A percentile compares a stretch with the other conserved stretches of the same genome.
These are phyloP conservation scores for Trinectes maculatus DNA, from an alignment of 2,113 vertebrate genomes.

Conservation along the genomic window DNA sequence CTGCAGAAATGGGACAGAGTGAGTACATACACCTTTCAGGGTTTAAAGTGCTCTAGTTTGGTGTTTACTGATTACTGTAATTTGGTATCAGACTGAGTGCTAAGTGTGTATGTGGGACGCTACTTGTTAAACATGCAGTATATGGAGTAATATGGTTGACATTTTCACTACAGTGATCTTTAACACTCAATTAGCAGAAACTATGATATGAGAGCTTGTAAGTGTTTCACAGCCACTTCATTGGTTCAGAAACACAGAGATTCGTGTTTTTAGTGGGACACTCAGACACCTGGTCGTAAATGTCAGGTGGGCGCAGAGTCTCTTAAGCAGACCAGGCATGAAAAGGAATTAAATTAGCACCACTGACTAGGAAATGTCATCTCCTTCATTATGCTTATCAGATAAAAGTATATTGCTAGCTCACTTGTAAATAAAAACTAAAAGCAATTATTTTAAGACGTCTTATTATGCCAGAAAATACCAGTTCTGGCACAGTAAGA, in stretches of 20 bases:
- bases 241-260: slow-evolving; percentile 9
- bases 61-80: background rate
- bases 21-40: background rate
- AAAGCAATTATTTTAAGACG: too few species aligned
- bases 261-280: slow-evolving; percentile 10
- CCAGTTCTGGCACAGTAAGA: too few species aligned
- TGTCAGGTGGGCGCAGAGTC: slow-evolving; percentile 33
- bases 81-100: background rate
- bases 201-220: slow-evolving; percentile 22
- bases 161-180: slow-evolving; percentile 30
- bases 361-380: background rate
- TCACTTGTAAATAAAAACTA: too few species aligned
- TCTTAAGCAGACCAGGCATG: background rate
- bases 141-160: slow-evolving; percentile 14
- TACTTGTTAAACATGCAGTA: background rate
- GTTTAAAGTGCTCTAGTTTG: background rate
- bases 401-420: too few species aligned
- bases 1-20: slow-evolving; percentile 63
- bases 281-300: slow-evolving; percentile 31
- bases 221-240: slow-evolving; percentile 29
- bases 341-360: background rate
- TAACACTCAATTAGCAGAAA: slow-evolving; percentile 34
- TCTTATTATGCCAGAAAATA: too few species aligned
- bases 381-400: background rate
- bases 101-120: background rate